These are phyloP conservation scores for Pygoscelis adeliae DNA, from an alignment of 2,113 vertebrate genomes.

Conservation along the genomic window DNA sequence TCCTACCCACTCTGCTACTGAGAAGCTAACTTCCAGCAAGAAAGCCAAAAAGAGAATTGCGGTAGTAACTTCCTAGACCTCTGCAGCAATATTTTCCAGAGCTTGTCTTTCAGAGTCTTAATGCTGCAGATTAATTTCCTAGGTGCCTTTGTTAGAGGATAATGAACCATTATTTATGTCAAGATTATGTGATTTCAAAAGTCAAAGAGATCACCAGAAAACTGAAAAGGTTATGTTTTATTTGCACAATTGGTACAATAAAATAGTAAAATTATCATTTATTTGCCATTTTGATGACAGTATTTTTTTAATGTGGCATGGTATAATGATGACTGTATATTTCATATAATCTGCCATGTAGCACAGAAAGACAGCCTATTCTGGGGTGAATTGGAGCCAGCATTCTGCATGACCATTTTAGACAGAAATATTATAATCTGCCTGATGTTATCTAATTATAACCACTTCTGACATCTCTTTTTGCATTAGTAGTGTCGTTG, in stretches of 20 bases:
- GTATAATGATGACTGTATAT: not conserved
- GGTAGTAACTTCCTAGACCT: not conserved
- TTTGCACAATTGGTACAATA: not conserved
- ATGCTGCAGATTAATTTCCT: slow-evolving; percentile 8
- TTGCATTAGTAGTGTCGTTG: not conserved
- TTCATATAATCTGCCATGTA: not conserved
- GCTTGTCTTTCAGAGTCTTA: not conserved
- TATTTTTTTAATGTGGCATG: not conserved
- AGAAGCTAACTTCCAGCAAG: not conserved
- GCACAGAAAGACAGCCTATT: not conserved
- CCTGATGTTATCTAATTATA: not conserved
- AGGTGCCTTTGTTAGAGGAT: not conserved
- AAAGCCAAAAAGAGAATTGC: not conserved
- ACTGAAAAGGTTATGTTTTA: not conserved
- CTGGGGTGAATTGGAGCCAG: not conserved
- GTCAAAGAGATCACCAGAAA: not conserved
- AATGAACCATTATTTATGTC: not conserved
- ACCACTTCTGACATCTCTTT: not conserved
- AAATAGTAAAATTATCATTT: not conserved
- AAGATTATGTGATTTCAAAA: not conserved
- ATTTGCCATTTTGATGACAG: not conserved
- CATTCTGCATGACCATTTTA: not conserved
- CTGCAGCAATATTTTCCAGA: not conserved
- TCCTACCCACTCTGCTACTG: not conserved
- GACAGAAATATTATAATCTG: not conserved